Evolutionary conservation across 1,140 invertebrate genomes (phyloP), one percentile per base, ranked within the genome.

Genomic region (Drosophila suzukii): DNA sequence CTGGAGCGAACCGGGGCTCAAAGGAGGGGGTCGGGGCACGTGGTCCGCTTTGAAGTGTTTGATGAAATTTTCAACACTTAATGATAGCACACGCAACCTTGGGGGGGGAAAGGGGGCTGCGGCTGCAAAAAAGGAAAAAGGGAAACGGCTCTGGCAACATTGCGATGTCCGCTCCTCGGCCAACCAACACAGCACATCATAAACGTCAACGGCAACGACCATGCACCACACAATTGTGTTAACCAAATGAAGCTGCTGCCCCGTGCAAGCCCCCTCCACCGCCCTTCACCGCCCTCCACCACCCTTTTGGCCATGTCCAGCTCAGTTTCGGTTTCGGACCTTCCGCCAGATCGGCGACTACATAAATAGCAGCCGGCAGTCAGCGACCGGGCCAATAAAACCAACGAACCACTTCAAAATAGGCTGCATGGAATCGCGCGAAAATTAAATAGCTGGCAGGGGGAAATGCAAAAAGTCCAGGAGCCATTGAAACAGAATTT

Each of bases 51-150:
- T 83, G 84, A 88, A 88, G 83, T 88, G 83, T 88, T 89, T 89
- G 84, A 89, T 89, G 84, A 78, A 89, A 89, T 89, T 89, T 89
- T 89, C 84, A 88, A 81, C 84, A 84, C 85, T 89, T 90, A 89
- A 90, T 89, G 84, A 89, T 89, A 78, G 85, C 74, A 72, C 84
- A 84, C 84, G 84, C 82, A 71, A 61, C n/a, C 61, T 39, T 8
- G 12, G 66, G 47, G 66, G 47, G 49, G 39, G 53, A 51, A 59
- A 58, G 39, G 63, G 47, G 41, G 36, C 39, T 8, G 27, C 3
- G 39, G 38, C 27, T 24, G 41, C 8, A 17, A 38, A 56, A 38
- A 11, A 3, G 11, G 11, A 50, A 32, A 32, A 50, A 32, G 49
- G 49, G 15, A 15, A 34, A 34, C 27, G n/a, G n/a, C 49, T 15